Evolutionary conservation across 2,888 invertebrate genomes (phyloP), one percentile per base, ranked within the genome.

Genomic region (Alloplasta piceator): DNA sequence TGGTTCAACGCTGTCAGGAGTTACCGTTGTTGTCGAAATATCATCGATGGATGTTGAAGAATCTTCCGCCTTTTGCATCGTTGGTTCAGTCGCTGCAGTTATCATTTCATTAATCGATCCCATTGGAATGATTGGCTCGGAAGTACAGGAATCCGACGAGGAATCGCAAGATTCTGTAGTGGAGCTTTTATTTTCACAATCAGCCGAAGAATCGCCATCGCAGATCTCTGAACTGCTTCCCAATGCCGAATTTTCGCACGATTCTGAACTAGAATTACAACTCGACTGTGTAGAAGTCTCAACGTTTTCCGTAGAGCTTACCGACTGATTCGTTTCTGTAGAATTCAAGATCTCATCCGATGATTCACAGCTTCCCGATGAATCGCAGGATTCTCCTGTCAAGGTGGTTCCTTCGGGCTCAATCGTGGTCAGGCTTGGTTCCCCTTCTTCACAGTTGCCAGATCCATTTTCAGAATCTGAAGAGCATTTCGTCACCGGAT

Each of bases 1-100:
- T 39, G 76, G 39, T 3, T 16, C 16, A 1, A 78, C 81, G 10
- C 68, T 84, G 41, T 68, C 71, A 10, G 66, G 82, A 2, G 77
- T 67, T 9, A 75, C 83, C 5, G 38, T 43, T 0, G 61, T 80
- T 43, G 63, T 60, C 14, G 79, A 43, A 12, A 82, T 9, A 12
- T 67, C 72, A 9, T 52, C 46, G 7, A 41, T 50, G 14, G 14
- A 66, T 3, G 56, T 71, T 39, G 61, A 61, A 55, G 0, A 12
- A 12, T 75, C n/a, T 6, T 80, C 76, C 6, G 5, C 12, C 1
- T 77, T 63, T 14, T 16, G 16, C 9, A 64, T 6, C 7, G 72
- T 56, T 6, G 71, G 39, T n/a, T 60, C 26, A 4, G 52, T 61
- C n/a, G 70, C 55, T 5, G 46, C 48, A 5, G 46, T 46, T 36